Percentiles rank a stretch among this genome's conserved stretches.
Conservation (phyloP, 2,888 invertebrate genomes). For the Frankliniella fusca region DNA sequence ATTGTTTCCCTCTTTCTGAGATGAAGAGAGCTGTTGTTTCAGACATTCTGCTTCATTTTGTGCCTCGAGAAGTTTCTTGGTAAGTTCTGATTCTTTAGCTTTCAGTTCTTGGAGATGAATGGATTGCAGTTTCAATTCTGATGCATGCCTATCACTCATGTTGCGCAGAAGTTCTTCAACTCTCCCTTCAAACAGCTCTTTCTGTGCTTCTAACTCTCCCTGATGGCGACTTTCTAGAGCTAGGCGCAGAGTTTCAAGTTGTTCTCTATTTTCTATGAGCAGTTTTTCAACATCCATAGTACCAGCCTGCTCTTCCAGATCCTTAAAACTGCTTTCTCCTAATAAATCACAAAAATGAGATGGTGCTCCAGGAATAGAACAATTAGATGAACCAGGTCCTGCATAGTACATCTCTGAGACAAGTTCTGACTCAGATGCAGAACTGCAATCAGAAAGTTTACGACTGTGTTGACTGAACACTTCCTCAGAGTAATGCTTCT, state of each 20-base stretch:
- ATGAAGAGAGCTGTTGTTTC: background rate
- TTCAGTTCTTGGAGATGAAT: background rate
- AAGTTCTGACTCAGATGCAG: constrained; percentile 48
- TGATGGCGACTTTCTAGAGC: background rate
- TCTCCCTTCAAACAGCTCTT: background rate
- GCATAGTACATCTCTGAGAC: constrained; percentile 47
- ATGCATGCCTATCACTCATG: background rate
- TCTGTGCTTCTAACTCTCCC: background rate
- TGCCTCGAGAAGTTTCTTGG: background rate
- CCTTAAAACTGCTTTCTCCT: constrained; percentile 32
- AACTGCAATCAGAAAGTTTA: constrained; percentile 52
- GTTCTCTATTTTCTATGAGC: constrained; percentile 40
- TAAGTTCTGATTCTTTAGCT: background rate
- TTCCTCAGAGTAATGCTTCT: constrained; percentile 71
- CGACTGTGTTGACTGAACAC: constrained; percentile 63
- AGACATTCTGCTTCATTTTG: background rate
- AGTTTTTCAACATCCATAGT: constrained; percentile 33
- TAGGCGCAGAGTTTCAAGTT: constrained; percentile 38
- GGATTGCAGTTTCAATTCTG: background rate
- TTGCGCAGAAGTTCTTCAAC: background rate
- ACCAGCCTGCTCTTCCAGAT: constrained; percentile 31
- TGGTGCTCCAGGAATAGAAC: background rate
- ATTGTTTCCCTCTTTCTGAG: background rate
- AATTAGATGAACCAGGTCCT: constrained; percentile 21
- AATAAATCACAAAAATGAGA: background rate